Percentiles rank a stretch among this genome's conserved stretches.
These are phyloP conservation scores for Bemisia tabaci DNA, from an alignment of 1,140 invertebrate genomes.

Conservation along the genomic window DNA sequence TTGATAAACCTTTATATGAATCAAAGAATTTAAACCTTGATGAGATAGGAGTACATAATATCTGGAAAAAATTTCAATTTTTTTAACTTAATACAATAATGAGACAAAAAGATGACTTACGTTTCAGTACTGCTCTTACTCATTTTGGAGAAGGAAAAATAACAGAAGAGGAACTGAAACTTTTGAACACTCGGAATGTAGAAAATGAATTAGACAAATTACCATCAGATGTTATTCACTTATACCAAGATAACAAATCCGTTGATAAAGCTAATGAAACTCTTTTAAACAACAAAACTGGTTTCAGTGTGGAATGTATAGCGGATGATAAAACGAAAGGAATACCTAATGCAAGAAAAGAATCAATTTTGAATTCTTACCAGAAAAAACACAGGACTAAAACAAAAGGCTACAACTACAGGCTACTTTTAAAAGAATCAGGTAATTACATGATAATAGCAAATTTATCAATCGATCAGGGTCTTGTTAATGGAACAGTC, in stretches of 20 bases:
- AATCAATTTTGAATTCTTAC: neutral
- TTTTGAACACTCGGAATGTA: neutral
- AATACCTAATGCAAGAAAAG: neutral
- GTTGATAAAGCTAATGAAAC: neutral
- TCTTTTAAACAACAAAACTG: neutral
- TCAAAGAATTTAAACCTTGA: neutral
- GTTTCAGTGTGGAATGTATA: neutral
- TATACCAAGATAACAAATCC: conserved; percentile 1
- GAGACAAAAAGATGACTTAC: conserved; percentile 3
- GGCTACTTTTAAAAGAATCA: conserved; percentile 4
- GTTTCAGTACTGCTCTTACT: neutral
- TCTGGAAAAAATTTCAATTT: conserved; percentile 16
- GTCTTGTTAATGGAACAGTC: conserved; percentile 28
- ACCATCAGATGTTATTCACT: conserved; percentile 3
- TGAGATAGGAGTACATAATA: neutral
- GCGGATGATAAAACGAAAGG: neutral
- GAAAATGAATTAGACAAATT: neutral
- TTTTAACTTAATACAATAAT: conserved; percentile 10
- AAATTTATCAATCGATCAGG: conserved; percentile 29
- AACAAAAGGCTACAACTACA: conserved; percentile 1
- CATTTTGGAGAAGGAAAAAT: neutral
- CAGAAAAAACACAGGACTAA: neutral
- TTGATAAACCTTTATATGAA: conserved; percentile 10
- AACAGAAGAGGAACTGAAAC: neutral
- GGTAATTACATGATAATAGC: conserved; percentile 27